phyloP scores from a whole-genome alignment of 2,888 invertebrate genomes.

The Drosophila atroscutellata region DNA sequence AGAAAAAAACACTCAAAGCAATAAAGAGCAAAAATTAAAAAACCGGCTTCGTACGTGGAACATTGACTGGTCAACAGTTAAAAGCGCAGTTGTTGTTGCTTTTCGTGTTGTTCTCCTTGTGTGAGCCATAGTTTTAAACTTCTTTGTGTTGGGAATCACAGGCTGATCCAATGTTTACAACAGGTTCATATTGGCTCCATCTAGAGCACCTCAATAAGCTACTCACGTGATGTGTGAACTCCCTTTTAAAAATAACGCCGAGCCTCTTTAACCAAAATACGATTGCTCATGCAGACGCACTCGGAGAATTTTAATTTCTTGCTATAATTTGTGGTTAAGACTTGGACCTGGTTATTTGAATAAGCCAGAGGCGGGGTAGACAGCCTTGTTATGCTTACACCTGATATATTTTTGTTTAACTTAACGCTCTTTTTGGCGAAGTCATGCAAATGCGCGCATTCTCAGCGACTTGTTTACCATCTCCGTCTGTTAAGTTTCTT shows the following conservation, averaged over 20 bases:
- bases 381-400: slow-evolving; percentile 55
- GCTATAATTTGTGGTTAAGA: slow-evolving; percentile 29
- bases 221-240: slow-evolving; percentile 68
- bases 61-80: slow-evolving; percentile 39
- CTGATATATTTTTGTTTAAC: slow-evolving; percentile 40
- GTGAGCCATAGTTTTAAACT: slow-evolving; percentile 39
- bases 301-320: slow-evolving; percentile 24
- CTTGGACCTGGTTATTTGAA: not conserved
- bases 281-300: slow-evolving; percentile 47
- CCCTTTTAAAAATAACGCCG: slow-evolving; percentile 52
- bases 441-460: slow-evolving; percentile 71
- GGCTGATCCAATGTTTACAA: slow-evolving; percentile 44
- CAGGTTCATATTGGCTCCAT: slow-evolving; percentile 52
- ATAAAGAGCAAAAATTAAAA: slow-evolving; percentile 30
- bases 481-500: slow-evolving; percentile 16
- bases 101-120: slow-evolving; percentile 13
- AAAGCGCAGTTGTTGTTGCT: slow-evolving; percentile 6
- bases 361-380: not conserved
- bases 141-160: slow-evolving; percentile 59
- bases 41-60: slow-evolving; percentile 55
- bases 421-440: slow-evolving; percentile 55
- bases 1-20: slow-evolving; percentile 6
- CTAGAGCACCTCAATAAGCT: slow-evolving; percentile 46
- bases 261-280: slow-evolving; percentile 45
- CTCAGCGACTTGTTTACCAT: slow-evolving; percentile 48